Evolutionary conservation across 2,888 invertebrate genomes (phyloP).

Genomic region (Netelia virgata): DNA sequence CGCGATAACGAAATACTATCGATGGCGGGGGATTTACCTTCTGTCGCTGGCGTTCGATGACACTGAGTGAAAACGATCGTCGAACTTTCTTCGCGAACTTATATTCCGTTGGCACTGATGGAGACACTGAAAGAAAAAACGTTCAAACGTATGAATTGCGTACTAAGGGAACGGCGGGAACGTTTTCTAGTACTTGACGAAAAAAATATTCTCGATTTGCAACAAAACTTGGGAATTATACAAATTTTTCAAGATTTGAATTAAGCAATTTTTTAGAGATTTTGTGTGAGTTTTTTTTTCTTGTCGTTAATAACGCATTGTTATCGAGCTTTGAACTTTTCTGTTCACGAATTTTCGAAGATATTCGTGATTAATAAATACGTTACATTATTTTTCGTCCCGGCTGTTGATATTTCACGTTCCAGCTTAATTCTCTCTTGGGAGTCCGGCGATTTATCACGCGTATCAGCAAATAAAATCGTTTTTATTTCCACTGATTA

Average conservation of each 20-base stretch:
- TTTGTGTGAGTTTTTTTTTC: too few relatives aligned
- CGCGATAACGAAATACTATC: constrained; percentile 7
- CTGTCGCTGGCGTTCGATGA: background rate
- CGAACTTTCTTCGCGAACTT: background rate
- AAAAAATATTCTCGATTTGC: too few relatives aligned
- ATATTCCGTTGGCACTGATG: too few relatives aligned
- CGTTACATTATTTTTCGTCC: background rate
- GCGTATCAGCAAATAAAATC: constrained; percentile 35
- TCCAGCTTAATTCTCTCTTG: background rate
- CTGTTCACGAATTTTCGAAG: background rate
- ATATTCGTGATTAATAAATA: background rate
- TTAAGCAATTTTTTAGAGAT: too few relatives aligned
- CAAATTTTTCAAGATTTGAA: too few relatives aligned
- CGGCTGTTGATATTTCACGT: background rate
- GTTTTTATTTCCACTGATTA: constrained; percentile 73
- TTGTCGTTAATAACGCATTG: too few relatives aligned
- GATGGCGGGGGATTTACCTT: background rate
- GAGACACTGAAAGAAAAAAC: too few relatives aligned
- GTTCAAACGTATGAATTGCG: too few relatives aligned
- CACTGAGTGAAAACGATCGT: background rate
- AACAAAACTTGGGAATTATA: too few relatives aligned
- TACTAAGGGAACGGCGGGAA: too few relatives aligned
- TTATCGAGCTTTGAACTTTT: too few relatives aligned
- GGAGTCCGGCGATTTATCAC: constrained; percentile 32
- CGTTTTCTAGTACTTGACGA: too few relatives aligned